Base-by-base conservation (phyloP, 2,113 vertebrate species). In the Pionites leucogaster region DNA sequence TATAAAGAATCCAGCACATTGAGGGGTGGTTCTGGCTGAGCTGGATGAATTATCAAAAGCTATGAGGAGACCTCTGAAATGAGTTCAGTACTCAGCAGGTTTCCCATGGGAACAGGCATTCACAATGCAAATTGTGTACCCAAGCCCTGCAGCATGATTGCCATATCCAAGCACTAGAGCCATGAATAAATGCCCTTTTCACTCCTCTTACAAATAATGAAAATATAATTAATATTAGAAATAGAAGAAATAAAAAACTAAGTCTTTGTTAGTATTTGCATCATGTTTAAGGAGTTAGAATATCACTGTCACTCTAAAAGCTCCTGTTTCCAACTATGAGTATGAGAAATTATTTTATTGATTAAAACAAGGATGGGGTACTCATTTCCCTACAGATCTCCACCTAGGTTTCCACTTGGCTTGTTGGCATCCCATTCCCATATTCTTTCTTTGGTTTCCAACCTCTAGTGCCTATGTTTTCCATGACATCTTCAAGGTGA, bases 31-130 rank as follows among this genome's bases (percentile, higher is more conserved):
- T 84, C 64, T 91, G 86, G 11, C 63, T 4, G 0, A 60, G 35
- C 18, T 91, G 62, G 37, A 57, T 89, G 74, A 69, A 78, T 60
- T 90, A 76, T 76, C 2, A 14, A 76, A 87, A 82, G 18, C 9
- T 60, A 16, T 1, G 3, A 82, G 47, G 60, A 95, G 60, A 95
- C 82, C 69, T 93, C 72, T 79, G 70, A 95, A 93, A 87, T 23
- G 3, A 84, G 42, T 89, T 93, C 78, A 82, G 67, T 76, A 72
- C 47, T 59, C 81, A 87, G 72, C 77, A 89, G 57, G 65, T 84
- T 97, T 97, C 96, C 84, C 93, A 95, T 91, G 94, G 60, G 94
- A 96, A 92, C 35, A 75, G 18, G 31, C 9, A 72, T 94, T 71
- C 5, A 9, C 84, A 90, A 95, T 94, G 91, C 84, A 97, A 96